A percentile compares a stretch with the other conserved stretches of the same genome.
These are phyloP conservation scores for Epinephelus moara DNA, from an alignment of 2,113 vertebrate genomes.

Conservation along the genomic window DNA sequence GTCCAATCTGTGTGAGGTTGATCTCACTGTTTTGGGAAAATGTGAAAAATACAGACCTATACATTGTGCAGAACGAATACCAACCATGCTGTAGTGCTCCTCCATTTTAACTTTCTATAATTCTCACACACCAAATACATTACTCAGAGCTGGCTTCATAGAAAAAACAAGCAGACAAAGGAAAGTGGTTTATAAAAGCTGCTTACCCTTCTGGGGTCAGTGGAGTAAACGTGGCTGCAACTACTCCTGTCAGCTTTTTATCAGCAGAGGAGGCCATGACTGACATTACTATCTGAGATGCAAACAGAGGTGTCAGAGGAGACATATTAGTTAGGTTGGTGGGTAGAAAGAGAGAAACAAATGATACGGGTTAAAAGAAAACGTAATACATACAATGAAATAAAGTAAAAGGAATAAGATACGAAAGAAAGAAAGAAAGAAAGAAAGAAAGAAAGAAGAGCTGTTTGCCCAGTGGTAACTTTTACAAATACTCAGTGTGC, in stretches of 20 bases:
- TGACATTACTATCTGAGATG: slow-evolving; percentile 18
- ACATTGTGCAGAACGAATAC: not conserved
- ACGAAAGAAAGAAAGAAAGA: not conserved
- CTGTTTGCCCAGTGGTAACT: not conserved
- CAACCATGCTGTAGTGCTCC: not conserved
- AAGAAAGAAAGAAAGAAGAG: not conserved
- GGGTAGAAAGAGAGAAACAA: not conserved
- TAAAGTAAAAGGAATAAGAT: not conserved
- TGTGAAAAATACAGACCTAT: slow-evolving; percentile 17
- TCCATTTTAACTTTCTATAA: not conserved
- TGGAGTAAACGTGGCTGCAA: slow-evolving; percentile 94
- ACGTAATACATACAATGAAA: no score
- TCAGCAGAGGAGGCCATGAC: slow-evolving; percentile 78
- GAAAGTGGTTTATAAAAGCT: not conserved
- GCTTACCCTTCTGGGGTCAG: slow-evolving; percentile 90
- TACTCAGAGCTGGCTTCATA: not conserved
- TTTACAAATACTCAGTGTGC: not conserved
- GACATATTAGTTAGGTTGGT: no score
- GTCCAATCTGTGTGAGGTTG: slow-evolving; percentile 86
- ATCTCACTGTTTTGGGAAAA: slow-evolving; percentile 87
- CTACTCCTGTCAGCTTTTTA: slow-evolving; percentile 87
- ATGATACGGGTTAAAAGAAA: not conserved
- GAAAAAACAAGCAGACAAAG: not conserved
- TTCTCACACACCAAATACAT: not conserved
- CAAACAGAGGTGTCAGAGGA: no score